Percentiles rank a stretch among this genome's conserved stretches.
Conservation (phyloP, 2,113 vertebrate genomes). For the Pampusana beccarii region DNA sequence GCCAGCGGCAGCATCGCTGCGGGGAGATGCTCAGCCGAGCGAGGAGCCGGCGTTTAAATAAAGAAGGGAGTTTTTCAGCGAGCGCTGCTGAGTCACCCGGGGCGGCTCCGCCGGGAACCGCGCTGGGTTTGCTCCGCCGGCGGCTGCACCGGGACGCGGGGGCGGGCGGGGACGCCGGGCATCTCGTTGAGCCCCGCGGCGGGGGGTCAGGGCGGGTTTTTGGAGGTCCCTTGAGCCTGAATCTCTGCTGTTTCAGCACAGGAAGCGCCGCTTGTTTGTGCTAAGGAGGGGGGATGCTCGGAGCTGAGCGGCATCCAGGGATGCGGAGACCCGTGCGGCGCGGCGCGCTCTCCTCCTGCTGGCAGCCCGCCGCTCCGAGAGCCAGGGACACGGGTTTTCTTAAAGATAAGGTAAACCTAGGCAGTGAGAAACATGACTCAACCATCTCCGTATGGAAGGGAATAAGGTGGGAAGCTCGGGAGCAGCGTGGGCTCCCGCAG, state of each 20-base stretch:
- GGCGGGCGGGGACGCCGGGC: not conserved
- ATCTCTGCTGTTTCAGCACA: not conserved
- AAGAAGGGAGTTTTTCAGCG: not conserved
- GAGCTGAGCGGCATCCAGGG: not conserved
- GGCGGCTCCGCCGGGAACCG: not conserved
- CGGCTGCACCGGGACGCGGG: not conserved
- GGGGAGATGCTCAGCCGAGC: not conserved
- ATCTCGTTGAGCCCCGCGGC: not conserved
- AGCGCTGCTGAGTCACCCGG: constrained; percentile 31
- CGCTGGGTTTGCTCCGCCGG: not conserved
- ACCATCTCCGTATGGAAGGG: not conserved
- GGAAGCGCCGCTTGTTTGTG: rapidly evolving
- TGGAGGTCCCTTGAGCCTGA: not conserved
- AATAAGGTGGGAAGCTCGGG: not conserved
- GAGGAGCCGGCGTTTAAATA: not conserved
- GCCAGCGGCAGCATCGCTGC: not conserved
- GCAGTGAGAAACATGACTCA: rapidly evolving
- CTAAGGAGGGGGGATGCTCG: not conserved
- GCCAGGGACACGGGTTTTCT: not conserved
- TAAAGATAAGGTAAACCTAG: not conserved
- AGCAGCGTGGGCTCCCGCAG: rapidly evolving
- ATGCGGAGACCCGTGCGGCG: not conserved
- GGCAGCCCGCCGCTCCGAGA: not conserved
- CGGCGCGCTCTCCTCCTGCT: not conserved
- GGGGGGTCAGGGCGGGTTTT: not conserved